These are phyloP conservation scores for Choristoneura fumiferana DNA, from an alignment of 1,140 invertebrate genomes.

Conservation along the genomic window DNA sequence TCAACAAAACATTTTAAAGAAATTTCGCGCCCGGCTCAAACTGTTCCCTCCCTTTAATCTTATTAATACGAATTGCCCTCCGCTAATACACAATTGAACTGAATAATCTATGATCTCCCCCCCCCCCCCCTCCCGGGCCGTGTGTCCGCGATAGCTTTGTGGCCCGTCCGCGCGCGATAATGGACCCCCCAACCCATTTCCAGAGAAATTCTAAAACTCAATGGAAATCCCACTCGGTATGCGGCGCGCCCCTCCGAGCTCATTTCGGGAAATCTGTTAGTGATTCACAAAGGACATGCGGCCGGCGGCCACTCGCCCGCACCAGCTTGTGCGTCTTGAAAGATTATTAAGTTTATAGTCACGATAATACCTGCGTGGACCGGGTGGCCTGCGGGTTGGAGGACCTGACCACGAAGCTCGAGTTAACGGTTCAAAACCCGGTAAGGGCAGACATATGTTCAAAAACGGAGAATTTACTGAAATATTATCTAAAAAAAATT, in stretches of 20 bases:
- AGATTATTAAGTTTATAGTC: no score
- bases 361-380: no score
- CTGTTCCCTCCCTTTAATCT: conserved; percentile 13
- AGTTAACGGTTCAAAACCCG: no score
- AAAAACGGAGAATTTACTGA: no score
- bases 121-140: not conserved
- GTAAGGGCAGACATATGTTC: no score
- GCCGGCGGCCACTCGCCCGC: not conserved
- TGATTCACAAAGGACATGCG: conserved; percentile 8
- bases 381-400: no score
- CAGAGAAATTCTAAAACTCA: conserved; percentile 16
- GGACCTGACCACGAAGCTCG: no score
- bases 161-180: conserved; percentile 9
- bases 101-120: conserved; percentile 18
- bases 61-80: conserved; percentile 19
- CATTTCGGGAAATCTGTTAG: conserved; percentile 14
- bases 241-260: conserved; percentile 7
- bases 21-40: conserved; percentile 2
- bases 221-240: conserved; percentile 17
- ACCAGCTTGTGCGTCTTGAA: no score
- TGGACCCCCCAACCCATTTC: conserved; percentile 18
- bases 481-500: no score
- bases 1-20: conserved; percentile 11
- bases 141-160: conserved; percentile 13
- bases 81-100: conserved; percentile 19